These are phyloP conservation scores for Nothobranchius furzeri DNA, from an alignment of 2,113 vertebrate genomes.

Conservation along the genomic window DNA sequence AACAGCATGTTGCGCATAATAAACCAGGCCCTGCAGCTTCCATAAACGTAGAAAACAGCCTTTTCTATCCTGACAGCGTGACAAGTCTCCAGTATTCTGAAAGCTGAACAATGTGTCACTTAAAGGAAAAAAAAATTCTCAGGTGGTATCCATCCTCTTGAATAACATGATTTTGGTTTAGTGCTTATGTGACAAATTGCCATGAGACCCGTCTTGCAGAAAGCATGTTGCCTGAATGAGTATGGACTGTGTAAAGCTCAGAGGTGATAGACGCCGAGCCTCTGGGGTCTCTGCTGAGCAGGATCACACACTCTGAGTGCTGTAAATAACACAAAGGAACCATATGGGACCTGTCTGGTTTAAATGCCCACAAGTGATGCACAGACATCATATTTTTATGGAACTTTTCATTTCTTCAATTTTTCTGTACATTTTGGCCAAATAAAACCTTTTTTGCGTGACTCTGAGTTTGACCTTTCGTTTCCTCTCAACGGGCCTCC, in stretches of 20 bases:
- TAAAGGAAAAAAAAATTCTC: neutral
- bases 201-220: neutral
- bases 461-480: too few relatives aligned
- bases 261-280: conserved; percentile 54
- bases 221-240: conserved; percentile 13
- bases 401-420: neutral
- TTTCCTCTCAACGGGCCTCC: too few relatives aligned
- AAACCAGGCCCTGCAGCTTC: too few relatives aligned
- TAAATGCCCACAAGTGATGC: conserved; percentile 30
- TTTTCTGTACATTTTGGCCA: neutral
- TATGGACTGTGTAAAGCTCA: conserved; percentile 43
- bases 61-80: neutral
- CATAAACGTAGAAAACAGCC: too few relatives aligned
- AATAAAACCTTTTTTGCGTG: neutral
- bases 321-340: conserved; percentile 51
- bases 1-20: too few relatives aligned
- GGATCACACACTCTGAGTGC: conserved; percentile 49
- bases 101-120: neutral
- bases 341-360: conserved; percentile 46
- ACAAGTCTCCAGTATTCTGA: neutral
- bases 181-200: neutral
- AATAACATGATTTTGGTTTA: neutral
- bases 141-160: too few relatives aligned
- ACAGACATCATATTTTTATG: neutral
- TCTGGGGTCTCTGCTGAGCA: conserved; percentile 40